Conservation (phyloP, 2,797 vertebrate species). For the Odontamblyopus lacepedii region DNA sequence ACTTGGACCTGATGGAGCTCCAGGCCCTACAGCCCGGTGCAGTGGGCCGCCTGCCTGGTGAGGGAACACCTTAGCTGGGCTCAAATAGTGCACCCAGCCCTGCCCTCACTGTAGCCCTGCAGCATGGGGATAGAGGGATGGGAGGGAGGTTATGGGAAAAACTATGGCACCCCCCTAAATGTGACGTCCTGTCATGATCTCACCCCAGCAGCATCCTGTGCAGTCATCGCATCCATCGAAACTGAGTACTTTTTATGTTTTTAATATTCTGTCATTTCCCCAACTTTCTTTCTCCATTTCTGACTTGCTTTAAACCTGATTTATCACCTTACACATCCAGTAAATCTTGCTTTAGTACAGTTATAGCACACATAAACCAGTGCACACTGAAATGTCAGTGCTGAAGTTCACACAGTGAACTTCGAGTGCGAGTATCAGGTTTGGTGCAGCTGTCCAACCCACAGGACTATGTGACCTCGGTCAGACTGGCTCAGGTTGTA, state of each 20-base stretch:
- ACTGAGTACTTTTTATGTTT: constrained; percentile 62
- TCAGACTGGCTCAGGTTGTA: constrained; percentile 25
- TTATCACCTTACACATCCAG: background rate
- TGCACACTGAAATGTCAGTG: constrained; percentile 10
- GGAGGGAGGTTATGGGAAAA: constrained; percentile 33
- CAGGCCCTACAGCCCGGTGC: constrained; percentile 79
- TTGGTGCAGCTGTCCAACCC: constrained; percentile 61
- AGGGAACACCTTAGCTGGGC: constrained; percentile 87
- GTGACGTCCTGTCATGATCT: constrained; percentile 38
- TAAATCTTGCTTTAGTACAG: background rate
- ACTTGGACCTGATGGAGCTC: constrained; percentile 78
- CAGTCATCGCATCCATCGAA: constrained; percentile 46
- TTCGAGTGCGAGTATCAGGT: constrained; percentile 26
- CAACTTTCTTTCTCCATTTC: constrained; percentile 7
- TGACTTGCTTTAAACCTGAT: background rate
- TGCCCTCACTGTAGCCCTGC: constrained; percentile 17
- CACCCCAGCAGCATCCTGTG: constrained; percentile 47
- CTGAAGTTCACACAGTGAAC: constrained; percentile 9
- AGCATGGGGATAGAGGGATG: constrained; percentile 33
- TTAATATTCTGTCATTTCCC: constrained; percentile 23
- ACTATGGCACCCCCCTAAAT: constrained; percentile 45
- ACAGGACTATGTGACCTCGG: constrained; percentile 38
- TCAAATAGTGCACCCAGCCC: constrained; percentile 74
- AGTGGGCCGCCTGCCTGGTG: constrained; percentile 92
- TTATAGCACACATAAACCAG: background rate